Percentiles rank a stretch among this genome's conserved stretches.
These are phyloP conservation scores for Helogale parvula DNA, from an alignment of 2,113 vertebrate species.

Conservation along the genomic window DNA sequence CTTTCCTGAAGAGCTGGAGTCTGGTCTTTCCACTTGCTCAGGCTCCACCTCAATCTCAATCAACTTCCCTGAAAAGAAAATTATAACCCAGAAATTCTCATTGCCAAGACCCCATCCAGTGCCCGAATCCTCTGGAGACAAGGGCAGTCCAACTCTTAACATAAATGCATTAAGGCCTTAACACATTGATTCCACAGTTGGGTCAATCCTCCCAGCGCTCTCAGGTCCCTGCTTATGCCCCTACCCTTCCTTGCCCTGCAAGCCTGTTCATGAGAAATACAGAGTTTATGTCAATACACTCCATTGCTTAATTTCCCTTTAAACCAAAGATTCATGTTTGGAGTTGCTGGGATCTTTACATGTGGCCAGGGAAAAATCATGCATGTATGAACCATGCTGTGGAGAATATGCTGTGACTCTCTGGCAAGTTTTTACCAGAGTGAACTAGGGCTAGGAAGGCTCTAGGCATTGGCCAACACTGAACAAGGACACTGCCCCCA, in stretches of 20 bases:
- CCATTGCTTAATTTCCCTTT: background rate
- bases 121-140: background rate
- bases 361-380: background rate
- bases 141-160: background rate
- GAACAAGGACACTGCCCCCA: background rate
- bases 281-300: background rate
- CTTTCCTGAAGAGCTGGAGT: background rate
- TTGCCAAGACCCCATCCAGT: background rate
- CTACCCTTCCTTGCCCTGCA: background rate
- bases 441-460: background rate
- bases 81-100: background rate
- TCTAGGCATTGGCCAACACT: background rate
- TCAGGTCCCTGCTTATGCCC: background rate
- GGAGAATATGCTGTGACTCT: background rate
- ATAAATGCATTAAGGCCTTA: background rate
- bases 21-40: background rate
- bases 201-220: background rate
- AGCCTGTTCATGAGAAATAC: background rate
- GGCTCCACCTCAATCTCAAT: background rate
- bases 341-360: background rate
- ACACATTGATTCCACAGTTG: background rate
- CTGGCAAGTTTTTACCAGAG: background rate
- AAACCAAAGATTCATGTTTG: background rate
- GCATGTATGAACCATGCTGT: background rate
- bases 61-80: background rate